Evolutionary conservation across 2,797 vertebrate species (phyloP), one percentile per base, ranked within the genome.

Genomic region (Gymnothorax reevesii): DNA sequence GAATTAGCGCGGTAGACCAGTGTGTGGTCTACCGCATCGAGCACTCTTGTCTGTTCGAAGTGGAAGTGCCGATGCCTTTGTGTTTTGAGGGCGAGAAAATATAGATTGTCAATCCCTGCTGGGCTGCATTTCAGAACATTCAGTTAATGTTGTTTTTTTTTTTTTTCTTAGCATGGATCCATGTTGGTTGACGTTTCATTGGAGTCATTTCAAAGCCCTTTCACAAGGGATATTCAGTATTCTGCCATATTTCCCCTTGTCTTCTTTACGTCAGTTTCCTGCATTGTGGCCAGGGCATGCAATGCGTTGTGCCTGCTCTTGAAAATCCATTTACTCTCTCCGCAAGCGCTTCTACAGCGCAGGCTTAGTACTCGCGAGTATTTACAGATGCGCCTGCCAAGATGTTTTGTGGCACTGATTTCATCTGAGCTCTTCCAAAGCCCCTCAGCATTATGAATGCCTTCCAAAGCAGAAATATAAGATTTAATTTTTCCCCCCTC

Each of bases 331-430:
- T 33, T 75, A 25, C 42, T 80, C 57, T 59, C 55, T 25, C 42
- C 75, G 49, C 42, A 22, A 7, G 42, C 4, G 49, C 22, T 79
- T 79, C 9, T 49, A 20, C 75, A 22, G 9, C 75, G 5, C 49
- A 1, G 75, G 49, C n/a, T n/a, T 57, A 71, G n/a, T 57, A 57
- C 62, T 71, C 64, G 49, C 60, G 13, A 33, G 89, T 90, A 86
- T 90, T 91, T 89, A 92, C 89, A 83, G 86, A 89, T 89, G 89
- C 87, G 13, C 89, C 87, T 84, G 55, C 88, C 90, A 75, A 88
- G 85, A 22, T 88, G 86, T 87, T 92, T 91, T 88, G 75, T 83
- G 89, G 83, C 60, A 59, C 75, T 90, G 87, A 89, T 90, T 90
- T 90, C 69, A 87, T 87, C 86, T 69, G 87, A 87, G 7, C 7